These are phyloP conservation scores for Drosophila tristis DNA, from an alignment of 1,140 invertebrate genomes.

Conservation along the genomic window DNA sequence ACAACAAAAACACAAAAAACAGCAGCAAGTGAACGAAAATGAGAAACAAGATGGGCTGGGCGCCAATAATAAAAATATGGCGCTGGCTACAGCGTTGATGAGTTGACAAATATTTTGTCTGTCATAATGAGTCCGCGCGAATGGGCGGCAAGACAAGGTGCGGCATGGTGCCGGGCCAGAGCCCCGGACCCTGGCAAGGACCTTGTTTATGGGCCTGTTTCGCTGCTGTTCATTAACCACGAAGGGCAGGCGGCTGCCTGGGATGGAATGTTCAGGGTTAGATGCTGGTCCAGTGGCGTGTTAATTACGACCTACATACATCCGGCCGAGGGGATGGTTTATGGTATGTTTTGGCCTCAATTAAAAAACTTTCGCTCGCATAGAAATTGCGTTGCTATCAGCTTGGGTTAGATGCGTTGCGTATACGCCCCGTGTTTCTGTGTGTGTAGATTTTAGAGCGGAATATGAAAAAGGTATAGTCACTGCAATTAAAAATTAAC, in stretches of 20 bases:
- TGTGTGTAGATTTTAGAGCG: background rate
- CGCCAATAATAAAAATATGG: constrained; percentile 41
- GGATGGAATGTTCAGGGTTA: background rate
- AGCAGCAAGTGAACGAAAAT: constrained; percentile 37
- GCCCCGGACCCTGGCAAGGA: constrained; percentile 4
- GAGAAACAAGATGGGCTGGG: constrained; percentile 11
- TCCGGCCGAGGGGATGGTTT: background rate
- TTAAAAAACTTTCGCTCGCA: constrained; percentile 40
- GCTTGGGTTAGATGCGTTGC: constrained; percentile 19
- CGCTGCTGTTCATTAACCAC: constrained; percentile 56
- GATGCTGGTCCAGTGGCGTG: constrained; percentile 50
- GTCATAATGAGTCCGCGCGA: constrained; percentile 67
- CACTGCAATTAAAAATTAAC: constrained; percentile 29
- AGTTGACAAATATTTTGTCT: constrained; percentile 83
- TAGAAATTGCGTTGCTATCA: constrained; percentile 45
- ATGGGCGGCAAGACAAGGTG: constrained; percentile 36
- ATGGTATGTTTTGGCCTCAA: constrained; percentile 27
- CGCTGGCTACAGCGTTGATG: constrained; percentile 56
- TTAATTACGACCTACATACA: constrained; percentile 74
- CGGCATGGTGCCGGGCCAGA: background rate
- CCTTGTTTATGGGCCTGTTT: constrained; percentile 47
- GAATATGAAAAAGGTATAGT: constrained; percentile 8
- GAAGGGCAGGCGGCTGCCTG: background rate
- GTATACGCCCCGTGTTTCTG: constrained; percentile 38
- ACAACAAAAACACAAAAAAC: constrained; percentile 9